Percentiles rank a stretch among this genome's conserved stretches.
These are phyloP conservation scores for Chesias legatella DNA, from an alignment of 2,888 invertebrate species.

Conservation along the genomic window DNA sequence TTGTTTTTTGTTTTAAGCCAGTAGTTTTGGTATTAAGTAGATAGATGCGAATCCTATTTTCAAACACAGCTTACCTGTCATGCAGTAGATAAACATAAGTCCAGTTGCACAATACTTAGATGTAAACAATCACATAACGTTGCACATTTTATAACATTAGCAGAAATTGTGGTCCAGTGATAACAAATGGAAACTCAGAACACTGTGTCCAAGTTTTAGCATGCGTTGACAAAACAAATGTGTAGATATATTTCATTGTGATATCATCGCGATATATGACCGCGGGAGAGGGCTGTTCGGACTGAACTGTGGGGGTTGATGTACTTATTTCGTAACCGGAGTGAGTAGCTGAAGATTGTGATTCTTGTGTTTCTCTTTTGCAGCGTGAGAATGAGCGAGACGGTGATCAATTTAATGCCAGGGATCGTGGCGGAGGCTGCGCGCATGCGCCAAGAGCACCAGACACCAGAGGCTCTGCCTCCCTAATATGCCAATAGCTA, in stretches of 20 bases:
- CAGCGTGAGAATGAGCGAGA: constrained; percentile 28
- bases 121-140: constrained; percentile 3
- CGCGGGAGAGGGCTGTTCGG: constrained; percentile 14
- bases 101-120: constrained; percentile 8
- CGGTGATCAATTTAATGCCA: constrained; percentile 24
- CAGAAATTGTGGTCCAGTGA: no score
- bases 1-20: not conserved
- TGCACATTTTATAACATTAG: constrained; percentile 11
- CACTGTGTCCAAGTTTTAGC: constrained; percentile 2
- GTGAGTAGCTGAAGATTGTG: constrained; percentile 17
- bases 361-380: constrained; percentile 20
- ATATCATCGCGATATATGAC: constrained; percentile 13
- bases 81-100: constrained; percentile 9
- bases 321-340: constrained; percentile 13
- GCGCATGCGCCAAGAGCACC: constrained; percentile 47
- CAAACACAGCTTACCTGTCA: constrained; percentile 19
- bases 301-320: constrained; percentile 24
- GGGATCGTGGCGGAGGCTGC: constrained; percentile 50
- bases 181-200: not conserved
- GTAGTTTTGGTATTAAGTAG: no score
- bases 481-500: constrained; percentile 2
- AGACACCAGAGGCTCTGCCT: constrained; percentile 3
- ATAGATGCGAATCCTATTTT: constrained; percentile 4
- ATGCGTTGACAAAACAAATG: constrained; percentile 6
- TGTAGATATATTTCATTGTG: constrained; percentile 23